Percentiles rank a stretch among this genome's conserved stretches.
phyloP scores from a whole-genome alignment of 2,888 invertebrate genomes.

The Keiferia lycopersicella region DNA sequence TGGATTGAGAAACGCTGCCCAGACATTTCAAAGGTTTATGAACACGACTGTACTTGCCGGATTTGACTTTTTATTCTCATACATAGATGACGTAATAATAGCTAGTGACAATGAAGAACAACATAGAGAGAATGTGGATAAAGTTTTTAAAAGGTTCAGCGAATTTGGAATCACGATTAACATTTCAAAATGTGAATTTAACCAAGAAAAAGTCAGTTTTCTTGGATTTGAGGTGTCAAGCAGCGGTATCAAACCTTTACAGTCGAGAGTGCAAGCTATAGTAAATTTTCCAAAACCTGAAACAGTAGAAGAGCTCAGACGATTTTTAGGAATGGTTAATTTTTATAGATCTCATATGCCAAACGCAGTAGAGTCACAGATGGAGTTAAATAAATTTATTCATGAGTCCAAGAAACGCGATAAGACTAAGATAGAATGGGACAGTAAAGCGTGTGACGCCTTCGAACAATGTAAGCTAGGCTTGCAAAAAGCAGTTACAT shows the following conservation, averaged over 20 bases:
- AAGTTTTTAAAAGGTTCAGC: slow-evolving; percentile 29
- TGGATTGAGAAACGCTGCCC: slow-evolving; percentile 45
- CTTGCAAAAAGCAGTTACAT: slow-evolving; percentile 38
- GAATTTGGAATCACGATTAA: slow-evolving; percentile 29
- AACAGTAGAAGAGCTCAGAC: slow-evolving; percentile 25
- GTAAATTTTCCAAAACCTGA: slow-evolving; percentile 22
- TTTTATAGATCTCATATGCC: slow-evolving; percentile 26
- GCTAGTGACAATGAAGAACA: slow-evolving; percentile 29
- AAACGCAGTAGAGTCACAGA: slow-evolving; percentile 4
- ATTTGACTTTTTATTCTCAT: slow-evolving; percentile 39
- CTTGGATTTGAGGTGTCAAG: slow-evolving; percentile 34
- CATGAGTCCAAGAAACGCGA: slow-evolving; percentile 23
- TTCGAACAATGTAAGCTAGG: slow-evolving; percentile 38
- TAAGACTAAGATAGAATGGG: slow-evolving; percentile 36
- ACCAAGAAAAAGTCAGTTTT: slow-evolving; percentile 30
- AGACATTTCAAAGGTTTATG: slow-evolving; percentile 44
- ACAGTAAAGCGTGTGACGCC: slow-evolving; percentile 29
- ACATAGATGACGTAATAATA: slow-evolving; percentile 46
- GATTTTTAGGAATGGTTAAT: slow-evolving; percentile 29
- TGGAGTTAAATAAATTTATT: slow-evolving; percentile 18
- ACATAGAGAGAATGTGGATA: slow-evolving; percentile 31
- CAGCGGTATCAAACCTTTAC: slow-evolving; percentile 30
- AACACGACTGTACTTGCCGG: slow-evolving; percentile 33
- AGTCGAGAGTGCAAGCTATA: slow-evolving; percentile 33
- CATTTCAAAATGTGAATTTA: slow-evolving; percentile 31